Evolutionary conservation across 1,140 invertebrate species (phyloP).

Genomic region (Drosophila ogumai): DNA sequence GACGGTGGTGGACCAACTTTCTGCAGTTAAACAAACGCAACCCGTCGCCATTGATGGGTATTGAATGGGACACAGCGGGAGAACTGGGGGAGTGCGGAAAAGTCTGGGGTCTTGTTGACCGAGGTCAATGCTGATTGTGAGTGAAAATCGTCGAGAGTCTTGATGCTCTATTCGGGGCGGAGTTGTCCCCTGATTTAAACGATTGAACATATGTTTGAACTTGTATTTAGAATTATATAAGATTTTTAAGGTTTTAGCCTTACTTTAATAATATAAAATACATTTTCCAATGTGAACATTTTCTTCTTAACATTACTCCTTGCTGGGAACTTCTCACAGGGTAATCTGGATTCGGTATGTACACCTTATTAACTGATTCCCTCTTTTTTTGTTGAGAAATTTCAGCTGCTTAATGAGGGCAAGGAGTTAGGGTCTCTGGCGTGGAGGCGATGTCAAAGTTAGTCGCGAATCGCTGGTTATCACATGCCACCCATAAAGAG

Average conservation of each 20-base stretch:
- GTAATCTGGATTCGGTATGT: slow-evolving; percentile 13
- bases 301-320: background rate
- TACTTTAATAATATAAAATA: too few species aligned
- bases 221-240: background rate
- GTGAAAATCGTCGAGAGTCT: slow-evolving; percentile 28
- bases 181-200: background rate
- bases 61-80: slow-evolving; percentile 36
- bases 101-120: slow-evolving; percentile 21
- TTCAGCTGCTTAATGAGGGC: slow-evolving; percentile 73
- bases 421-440: slow-evolving; percentile 58
- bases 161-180: slow-evolving; percentile 14
- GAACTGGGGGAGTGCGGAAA: background rate
- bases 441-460: slow-evolving; percentile 34
- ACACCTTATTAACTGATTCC: slow-evolving; percentile 1
- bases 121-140: slow-evolving; percentile 60
- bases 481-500: slow-evolving; percentile 77
- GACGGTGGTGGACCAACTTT: slow-evolving; percentile 53
- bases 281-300: background rate
- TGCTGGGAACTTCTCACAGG: background rate
- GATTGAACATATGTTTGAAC: background rate
- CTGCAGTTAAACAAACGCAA: slow-evolving; percentile 55
- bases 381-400: slow-evolving; percentile 45
- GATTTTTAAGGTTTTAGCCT: background rate
- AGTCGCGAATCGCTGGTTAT: slow-evolving; percentile 37
- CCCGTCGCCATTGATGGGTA: slow-evolving; percentile 62